Evolutionary conservation across 2,888 invertebrate genomes (phyloP).

Genomic region (Polymixis flavicincta): DNA sequence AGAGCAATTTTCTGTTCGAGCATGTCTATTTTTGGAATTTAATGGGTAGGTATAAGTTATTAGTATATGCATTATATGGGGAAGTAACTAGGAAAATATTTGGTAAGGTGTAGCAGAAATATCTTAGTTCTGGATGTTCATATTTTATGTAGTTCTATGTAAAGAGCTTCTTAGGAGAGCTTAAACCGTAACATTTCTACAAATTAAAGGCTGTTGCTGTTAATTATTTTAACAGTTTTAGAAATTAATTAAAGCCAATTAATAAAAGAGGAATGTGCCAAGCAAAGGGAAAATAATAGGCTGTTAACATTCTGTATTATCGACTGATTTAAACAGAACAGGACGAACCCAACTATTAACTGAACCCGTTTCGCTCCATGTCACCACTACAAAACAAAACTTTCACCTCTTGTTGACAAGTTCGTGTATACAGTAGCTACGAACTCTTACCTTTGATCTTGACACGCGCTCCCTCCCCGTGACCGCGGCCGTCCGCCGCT

Average conservation of each 20-base stretch:
- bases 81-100: neutral
- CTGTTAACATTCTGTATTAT: neutral
- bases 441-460: conserved; percentile 38
- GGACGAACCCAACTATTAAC: neutral
- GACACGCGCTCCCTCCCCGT: conserved; percentile 24
- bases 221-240: neutral
- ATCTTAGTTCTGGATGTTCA: neutral
- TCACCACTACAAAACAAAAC: conserved; percentile 1
- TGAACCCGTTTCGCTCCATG: too few species aligned
- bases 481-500: conserved; percentile 30
- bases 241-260: too few species aligned
- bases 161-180: too few species aligned
- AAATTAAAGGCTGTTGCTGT: neutral
- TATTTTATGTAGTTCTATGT: neutral
- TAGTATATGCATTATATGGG: neutral
- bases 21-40: conserved; percentile 5
- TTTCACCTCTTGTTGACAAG: conserved; percentile 5
- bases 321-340: neutral
- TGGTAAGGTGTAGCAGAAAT: neutral
- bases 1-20: conserved; percentile 5
- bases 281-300: neutral
- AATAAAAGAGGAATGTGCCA: too few species aligned
- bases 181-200: neutral
- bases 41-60: neutral
- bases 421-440: neutral